Percentiles rank a stretch among this genome's conserved stretches.
phyloP scores from a whole-genome alignment of 2,888 invertebrate genomes.

The Eupeodes latifasciatus region DNA sequence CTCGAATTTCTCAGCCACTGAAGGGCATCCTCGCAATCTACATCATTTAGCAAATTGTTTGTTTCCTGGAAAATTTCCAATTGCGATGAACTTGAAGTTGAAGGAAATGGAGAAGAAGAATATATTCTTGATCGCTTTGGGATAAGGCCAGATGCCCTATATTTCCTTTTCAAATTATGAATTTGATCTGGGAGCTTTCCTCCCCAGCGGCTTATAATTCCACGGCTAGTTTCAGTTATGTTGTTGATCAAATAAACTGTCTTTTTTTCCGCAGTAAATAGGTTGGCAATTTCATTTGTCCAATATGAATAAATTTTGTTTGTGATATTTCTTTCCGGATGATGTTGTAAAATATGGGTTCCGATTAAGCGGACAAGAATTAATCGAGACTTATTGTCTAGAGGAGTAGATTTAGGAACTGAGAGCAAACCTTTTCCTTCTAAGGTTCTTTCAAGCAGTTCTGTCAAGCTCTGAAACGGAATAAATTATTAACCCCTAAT shows the following conservation, averaged over 20 bases:
- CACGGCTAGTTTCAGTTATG: neutral
- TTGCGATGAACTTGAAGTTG: no score
- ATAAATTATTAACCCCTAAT: neutral
- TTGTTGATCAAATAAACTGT: neutral
- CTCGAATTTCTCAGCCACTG: no score
- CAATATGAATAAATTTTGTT: neutral
- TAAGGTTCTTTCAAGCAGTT: slow-evolving; percentile 2
- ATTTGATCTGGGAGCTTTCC: no score
- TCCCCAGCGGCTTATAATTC: neutral
- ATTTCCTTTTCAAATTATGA: no score
- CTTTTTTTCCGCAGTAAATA: neutral
- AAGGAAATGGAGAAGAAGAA: no score
- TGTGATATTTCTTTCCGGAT: neutral
- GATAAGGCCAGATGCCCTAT: no score
- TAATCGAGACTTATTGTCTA: neutral
- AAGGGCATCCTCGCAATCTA: no score
- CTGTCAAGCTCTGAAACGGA: neutral
- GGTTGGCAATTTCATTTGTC: neutral
- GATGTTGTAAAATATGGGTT: neutral
- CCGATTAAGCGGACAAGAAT: neutral
- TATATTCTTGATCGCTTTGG: no score
- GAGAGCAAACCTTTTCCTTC: slow-evolving; percentile 14
- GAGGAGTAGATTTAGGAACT: neutral
- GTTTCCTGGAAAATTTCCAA: no score
- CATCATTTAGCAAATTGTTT: no score